These are phyloP conservation scores for Ariopsis seemanni DNA, from an alignment of 2,113 vertebrate species.

Conservation along the genomic window DNA sequence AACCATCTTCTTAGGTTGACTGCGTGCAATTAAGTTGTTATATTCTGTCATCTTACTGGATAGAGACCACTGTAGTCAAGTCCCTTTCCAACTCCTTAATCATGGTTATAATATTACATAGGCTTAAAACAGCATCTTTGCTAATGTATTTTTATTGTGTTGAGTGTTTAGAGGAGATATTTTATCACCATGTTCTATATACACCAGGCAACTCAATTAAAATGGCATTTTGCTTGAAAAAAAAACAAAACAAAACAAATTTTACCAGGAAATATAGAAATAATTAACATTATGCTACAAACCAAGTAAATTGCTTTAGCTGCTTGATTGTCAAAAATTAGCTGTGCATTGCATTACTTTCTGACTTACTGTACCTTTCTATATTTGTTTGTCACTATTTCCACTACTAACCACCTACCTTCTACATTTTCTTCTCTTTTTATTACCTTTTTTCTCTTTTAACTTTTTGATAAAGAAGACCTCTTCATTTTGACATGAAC, in stretches of 20 bases:
- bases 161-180: neutral
- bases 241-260: neutral
- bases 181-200: constrained; percentile 4
- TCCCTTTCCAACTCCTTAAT: neutral
- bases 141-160: neutral
- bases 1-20: neutral
- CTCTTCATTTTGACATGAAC: neutral
- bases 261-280: neutral
- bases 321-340: neutral
- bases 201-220: neutral
- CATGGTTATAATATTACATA: constrained; percentile 2
- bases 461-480: neutral
- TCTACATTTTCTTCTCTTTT: neutral
- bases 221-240: neutral
- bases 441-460: neutral
- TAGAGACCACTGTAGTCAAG: neutral
- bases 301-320: neutral
- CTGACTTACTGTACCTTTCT: neutral
- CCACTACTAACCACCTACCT: neutral
- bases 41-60: neutral
- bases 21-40: neutral
- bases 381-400: neutral
- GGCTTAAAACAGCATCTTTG: neutral
- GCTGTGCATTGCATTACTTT: neutral
- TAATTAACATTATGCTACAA: neutral